These are phyloP conservation scores for Hydraecia micacea DNA, from an alignment of 2,888 invertebrate genomes.

Conservation along the genomic window DNA sequence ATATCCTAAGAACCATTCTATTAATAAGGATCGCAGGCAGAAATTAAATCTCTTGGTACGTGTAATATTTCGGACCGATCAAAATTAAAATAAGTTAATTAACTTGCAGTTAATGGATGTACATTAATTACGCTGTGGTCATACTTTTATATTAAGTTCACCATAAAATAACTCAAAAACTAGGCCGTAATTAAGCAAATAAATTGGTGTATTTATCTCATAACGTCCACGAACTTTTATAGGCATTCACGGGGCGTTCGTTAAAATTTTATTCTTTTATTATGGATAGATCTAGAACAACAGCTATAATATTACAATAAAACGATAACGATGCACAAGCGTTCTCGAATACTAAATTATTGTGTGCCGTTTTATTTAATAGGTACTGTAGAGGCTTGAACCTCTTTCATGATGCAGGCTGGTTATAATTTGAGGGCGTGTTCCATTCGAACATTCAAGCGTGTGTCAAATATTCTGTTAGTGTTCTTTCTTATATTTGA, in stretches of 20 bases:
- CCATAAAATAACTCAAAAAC: conserved; percentile 50
- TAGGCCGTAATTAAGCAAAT: conserved; percentile 46
- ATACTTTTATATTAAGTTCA: conserved; percentile 43
- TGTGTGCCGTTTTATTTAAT: not conserved
- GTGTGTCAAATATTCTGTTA: too few species aligned
- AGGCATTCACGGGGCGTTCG: conserved; percentile 36
- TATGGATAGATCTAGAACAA: conserved; percentile 42
- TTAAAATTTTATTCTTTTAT: conserved; percentile 52
- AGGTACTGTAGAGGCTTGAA: too few species aligned
- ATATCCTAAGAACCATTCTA: conserved; percentile 59
- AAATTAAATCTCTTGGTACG: conserved; percentile 53
- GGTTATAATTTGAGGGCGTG: too few species aligned
- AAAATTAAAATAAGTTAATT: conserved; percentile 60
- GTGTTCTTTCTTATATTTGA: too few species aligned
- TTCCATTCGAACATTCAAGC: too few species aligned
- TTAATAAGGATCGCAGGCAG: conserved; percentile 43
- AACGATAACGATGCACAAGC: conserved; percentile 27
- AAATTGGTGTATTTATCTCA: conserved; percentile 55
- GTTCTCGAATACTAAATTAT: conserved; percentile 5
- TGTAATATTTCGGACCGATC: conserved; percentile 31
- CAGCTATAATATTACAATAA: conserved; percentile 38
- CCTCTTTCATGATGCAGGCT: too few species aligned
- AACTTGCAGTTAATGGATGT: conserved; percentile 47
- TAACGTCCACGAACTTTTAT: conserved; percentile 44
- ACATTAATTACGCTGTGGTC: conserved; percentile 47